Conservation (phyloP, 2,888 invertebrate species). For the Theristus sp. region DNA sequence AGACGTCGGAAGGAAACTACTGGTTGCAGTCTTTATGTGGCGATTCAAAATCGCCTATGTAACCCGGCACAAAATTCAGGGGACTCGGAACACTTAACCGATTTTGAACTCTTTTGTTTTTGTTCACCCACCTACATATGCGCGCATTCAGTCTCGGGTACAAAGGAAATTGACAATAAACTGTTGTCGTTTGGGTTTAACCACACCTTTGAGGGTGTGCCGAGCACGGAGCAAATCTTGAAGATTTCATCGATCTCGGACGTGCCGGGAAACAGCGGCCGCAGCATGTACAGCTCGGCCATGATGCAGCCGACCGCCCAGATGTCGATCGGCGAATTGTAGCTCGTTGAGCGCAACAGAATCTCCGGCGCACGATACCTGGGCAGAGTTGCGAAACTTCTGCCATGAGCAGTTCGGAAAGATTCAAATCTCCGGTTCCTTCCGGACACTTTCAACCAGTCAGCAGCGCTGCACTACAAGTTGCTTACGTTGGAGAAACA, state of each 20-base stretch:
- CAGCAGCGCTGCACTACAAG: too few relatives aligned
- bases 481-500: too few relatives aligned
- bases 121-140: neutral
- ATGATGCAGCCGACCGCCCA: constrained; percentile 96
- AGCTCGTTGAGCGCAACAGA: constrained; percentile 75
- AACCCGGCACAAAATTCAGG: too few relatives aligned
- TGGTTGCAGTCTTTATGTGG: too few relatives aligned
- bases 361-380: constrained; percentile 88
- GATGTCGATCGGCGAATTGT: constrained; percentile 87
- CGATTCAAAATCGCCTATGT: too few relatives aligned
- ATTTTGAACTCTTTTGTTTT: too few relatives aligned
- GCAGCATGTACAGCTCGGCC: constrained; percentile 58
- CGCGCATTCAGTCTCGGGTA: neutral
- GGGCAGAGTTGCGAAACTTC: too few relatives aligned
- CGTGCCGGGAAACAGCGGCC: constrained; percentile 50
- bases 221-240: constrained; percentile 48
- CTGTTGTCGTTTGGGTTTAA: neutral
- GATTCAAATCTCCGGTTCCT: too few relatives aligned
- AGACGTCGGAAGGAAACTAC: too few relatives aligned
- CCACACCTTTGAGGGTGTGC: constrained; percentile 31
- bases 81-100: neutral
- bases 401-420: too few relatives aligned
- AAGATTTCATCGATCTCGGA: constrained; percentile 52
- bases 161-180: neutral
- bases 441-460: too few relatives aligned